A percentile compares a stretch with the other conserved stretches of the same genome.
Evolutionary conservation across 2,888 invertebrate genomes (phyloP).

Genomic region (Kuschelorhynchus macadamiae): DNA sequence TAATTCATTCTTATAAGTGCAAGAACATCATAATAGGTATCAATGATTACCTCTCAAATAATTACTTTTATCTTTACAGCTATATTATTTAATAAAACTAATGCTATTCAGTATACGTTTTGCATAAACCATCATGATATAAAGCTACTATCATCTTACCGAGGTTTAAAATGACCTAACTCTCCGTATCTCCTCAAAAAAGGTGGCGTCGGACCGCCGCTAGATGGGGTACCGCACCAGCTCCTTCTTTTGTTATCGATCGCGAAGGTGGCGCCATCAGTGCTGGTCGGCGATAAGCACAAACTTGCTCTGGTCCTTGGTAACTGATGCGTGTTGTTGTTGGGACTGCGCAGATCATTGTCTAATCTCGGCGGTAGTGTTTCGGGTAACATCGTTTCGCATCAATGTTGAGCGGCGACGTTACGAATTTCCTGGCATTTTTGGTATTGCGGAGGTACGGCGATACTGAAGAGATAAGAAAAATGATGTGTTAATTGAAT

Average conservation of each 20-base stretch:
- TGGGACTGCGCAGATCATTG: slow-evolving; percentile 66
- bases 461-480: slow-evolving; percentile 3
- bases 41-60: too few species aligned
- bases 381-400: slow-evolving; percentile 62
- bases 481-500: neutral
- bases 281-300: slow-evolving; percentile 64
- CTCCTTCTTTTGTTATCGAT: slow-evolving; percentile 65
- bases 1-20: too few species aligned
- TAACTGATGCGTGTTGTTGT: slow-evolving; percentile 65
- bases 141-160: slow-evolving; percentile 57
- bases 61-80: too few species aligned
- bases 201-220: slow-evolving; percentile 48
- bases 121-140: too few species aligned
- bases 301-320: slow-evolving; percentile 66
- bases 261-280: slow-evolving; percentile 58
- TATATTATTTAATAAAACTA: too few species aligned
- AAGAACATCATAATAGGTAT: too few species aligned
- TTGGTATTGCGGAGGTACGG: neutral
- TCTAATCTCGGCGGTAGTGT: slow-evolving; percentile 57
- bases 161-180: slow-evolving; percentile 66
- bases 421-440: slow-evolving; percentile 13
- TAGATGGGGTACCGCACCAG: slow-evolving; percentile 66
- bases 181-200: slow-evolving; percentile 64
- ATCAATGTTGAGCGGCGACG: neutral
- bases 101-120: too few species aligned